A percentile compares a stretch with the other conserved stretches of the same genome.
Conservation (phyloP, 2,113 vertebrate species). For the Varanus komodoensis region DNA sequence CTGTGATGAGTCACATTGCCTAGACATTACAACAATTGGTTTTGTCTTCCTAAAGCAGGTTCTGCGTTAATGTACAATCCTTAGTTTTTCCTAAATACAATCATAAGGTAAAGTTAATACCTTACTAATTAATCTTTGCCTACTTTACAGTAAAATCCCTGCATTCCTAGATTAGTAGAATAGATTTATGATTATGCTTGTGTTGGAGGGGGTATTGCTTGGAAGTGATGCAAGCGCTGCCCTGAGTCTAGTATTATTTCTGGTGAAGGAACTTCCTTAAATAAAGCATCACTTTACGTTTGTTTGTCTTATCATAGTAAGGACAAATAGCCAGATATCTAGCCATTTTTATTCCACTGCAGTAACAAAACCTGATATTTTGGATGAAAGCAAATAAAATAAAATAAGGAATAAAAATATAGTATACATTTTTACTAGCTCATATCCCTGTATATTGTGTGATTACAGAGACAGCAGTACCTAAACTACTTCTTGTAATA, state of each 20-base stretch:
- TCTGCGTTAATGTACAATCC: not conserved
- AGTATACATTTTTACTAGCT: conserved; percentile 2
- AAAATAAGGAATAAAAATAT: not conserved
- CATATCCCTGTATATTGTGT: not conserved
- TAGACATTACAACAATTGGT: conserved; percentile 3
- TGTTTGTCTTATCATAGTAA: not conserved
- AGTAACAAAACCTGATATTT: not conserved
- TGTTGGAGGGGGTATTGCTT: not conserved
- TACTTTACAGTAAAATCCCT: conserved; percentile 35
- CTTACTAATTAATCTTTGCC: not conserved
- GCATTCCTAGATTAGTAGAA: not conserved
- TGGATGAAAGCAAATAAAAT: conserved; percentile 15
- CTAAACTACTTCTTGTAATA: not conserved
- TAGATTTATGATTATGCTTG: not conserved
- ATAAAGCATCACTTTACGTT: not conserved
- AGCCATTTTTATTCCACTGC: not conserved
- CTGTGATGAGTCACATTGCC: conserved; percentile 5
- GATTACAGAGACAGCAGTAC: not conserved
- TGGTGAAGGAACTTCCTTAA: not conserved
- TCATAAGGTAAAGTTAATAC: not conserved
- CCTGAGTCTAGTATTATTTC: not conserved
- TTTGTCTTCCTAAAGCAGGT: conserved; percentile 19
- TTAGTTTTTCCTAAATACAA: conserved; percentile 38
- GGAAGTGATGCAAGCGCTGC: not conserved
- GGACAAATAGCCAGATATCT: not conserved